Base-by-base conservation (phyloP, 92 coral and sea anemone species). In the Zoanthus sansibaricus region DNA sequence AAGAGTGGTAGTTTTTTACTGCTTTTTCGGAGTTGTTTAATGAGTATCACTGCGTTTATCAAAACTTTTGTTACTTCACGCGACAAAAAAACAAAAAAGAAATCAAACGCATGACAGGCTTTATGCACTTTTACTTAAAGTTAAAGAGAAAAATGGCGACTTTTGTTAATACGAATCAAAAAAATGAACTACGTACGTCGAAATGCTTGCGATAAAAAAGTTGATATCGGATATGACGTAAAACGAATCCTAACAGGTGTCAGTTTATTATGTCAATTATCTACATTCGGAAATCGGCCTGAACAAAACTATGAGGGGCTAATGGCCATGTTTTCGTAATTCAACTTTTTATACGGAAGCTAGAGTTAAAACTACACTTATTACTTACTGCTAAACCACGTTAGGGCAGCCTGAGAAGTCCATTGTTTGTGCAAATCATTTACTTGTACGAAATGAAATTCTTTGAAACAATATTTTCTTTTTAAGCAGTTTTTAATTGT, bases 381-480 rank as follows among this genome's bases (percentile, higher is more conserved):
- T 4, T 37, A 58, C 83, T 78, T 59, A 78, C 83, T 46, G 59
- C 32, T 45, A 16, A 45, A 55, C 37, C 83, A 45, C 37, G 32
- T 10, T 61, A 58, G 44, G 13, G 16, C 52, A 32, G 49, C 31
- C 42, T 37, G 42, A 56, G 71, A 15, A 67, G 5, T 78, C 31
- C 58, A 45, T 45, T 73, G 30, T 67, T 78, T 61, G 71, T 46
- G 71, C 69, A 78, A 78, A 56, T 9, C 11, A 47, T 17, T 37
- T 67, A 15, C 71, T 47, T 66, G 62, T 54, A 78, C 58, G 42
- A 25, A 21, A 55, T 13, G 37, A 78, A 78, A 16, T 78, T 54
- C 62, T 58, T 42, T 59, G 7, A 21, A 15, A 59, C 3, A 58
- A 78, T 61, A 13, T 56, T 58, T 56, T 58, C 25, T 78, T 58